A percentile compares a stretch with the other conserved stretches of the same genome.
Conservation (phyloP, 2,888 invertebrate species). For the Sericinus montela region DNA sequence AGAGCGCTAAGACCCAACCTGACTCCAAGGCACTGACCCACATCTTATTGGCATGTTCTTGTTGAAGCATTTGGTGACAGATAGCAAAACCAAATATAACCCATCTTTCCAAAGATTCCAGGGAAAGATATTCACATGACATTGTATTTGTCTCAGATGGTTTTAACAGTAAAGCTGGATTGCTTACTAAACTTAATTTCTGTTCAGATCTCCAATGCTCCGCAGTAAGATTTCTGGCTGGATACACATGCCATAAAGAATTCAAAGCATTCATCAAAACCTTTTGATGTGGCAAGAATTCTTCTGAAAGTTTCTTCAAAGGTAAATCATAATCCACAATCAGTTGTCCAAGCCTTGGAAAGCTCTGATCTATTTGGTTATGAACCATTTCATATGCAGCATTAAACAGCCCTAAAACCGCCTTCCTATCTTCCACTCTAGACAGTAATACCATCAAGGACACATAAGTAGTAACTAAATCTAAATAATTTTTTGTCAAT, state of each 20-base stretch:
- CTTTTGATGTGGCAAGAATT: constrained; percentile 96
- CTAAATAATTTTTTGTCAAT: constrained; percentile 96
- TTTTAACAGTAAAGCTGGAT: constrained; percentile 95
- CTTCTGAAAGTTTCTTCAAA: constrained; percentile 96
- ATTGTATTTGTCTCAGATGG: constrained; percentile 97
- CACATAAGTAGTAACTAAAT: constrained; percentile 95
- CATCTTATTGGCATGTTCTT: constrained; percentile 90
- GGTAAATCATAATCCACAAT: constrained; percentile 98
- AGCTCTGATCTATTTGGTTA: constrained; percentile 92
- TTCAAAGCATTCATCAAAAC: constrained; percentile 90
- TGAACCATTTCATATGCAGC: constrained; percentile 98
- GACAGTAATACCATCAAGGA: constrained; percentile 98
- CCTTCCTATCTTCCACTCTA: constrained; percentile 98
- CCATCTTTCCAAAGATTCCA: constrained; percentile 98
- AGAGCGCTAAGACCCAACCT: constrained; percentile 95
- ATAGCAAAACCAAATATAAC: constrained; percentile 96
- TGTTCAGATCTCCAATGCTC: constrained; percentile 97
- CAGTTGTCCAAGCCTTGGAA: constrained; percentile 97
- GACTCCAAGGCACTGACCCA: constrained; percentile 96
- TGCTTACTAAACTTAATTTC: constrained; percentile 94
- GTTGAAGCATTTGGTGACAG: constrained; percentile 92
- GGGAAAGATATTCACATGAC: constrained; percentile 97
- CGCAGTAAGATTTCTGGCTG: constrained; percentile 93
- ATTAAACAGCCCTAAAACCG: constrained; percentile 97
- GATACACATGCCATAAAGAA: constrained; percentile 93